phyloP scores from a whole-genome alignment of 2,797 vertebrate genomes.

The Aratinga solstitialis region DNA sequence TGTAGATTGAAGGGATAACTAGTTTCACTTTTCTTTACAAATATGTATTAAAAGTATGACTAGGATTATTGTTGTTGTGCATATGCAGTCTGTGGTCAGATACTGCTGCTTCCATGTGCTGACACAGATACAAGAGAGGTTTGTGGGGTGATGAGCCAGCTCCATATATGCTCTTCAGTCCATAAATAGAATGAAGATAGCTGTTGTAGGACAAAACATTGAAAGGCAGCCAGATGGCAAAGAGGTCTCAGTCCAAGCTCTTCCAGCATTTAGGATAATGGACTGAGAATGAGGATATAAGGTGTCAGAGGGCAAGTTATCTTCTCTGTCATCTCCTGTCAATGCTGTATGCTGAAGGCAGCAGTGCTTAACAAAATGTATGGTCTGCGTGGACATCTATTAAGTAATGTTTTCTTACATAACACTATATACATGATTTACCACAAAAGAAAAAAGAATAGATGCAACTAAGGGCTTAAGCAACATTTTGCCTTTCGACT shows the following conservation, averaged over 20 bases:
- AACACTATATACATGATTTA: not conserved
- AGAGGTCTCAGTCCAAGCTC: not conserved
- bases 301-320: not conserved
- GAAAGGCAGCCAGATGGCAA: constrained; percentile 26
- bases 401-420: not conserved
- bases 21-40: not conserved
- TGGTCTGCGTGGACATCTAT: not conserved
- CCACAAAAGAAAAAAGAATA: not conserved
- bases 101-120: not conserved
- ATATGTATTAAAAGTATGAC: not conserved
- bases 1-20: not conserved
- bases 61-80: not conserved
- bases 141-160: not conserved
- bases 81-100: not conserved
- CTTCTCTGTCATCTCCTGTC: not conserved
- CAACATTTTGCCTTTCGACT: not conserved
- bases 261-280: constrained; percentile 10
- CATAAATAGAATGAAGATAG: constrained; percentile 28
- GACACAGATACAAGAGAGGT: not conserved
- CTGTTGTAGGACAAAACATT: not conserved
- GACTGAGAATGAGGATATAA: not conserved
- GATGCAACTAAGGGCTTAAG: not conserved
- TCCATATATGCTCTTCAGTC: not conserved
- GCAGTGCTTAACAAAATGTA: not conserved
- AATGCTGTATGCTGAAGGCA: not conserved